Percentiles rank a stretch among this genome's conserved stretches.
phyloP scores from a whole-genome alignment of 2,113 vertebrate genomes.

The Zapus hudsonius region DNA sequence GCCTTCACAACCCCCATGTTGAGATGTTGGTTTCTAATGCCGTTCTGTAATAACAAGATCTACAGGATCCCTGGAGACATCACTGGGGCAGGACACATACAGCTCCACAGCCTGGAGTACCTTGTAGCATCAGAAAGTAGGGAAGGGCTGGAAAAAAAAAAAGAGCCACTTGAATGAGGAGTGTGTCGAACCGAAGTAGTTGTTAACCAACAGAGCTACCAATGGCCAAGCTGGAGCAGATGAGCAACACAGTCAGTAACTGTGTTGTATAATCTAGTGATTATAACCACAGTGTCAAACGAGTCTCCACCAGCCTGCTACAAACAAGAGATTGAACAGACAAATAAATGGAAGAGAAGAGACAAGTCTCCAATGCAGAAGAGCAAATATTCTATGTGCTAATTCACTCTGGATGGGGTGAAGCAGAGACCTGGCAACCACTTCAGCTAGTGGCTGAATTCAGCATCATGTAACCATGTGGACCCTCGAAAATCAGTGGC shows the following conservation, averaged over 20 bases:
- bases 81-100: not conserved
- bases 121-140: not conserved
- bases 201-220: no score
- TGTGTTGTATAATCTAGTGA: no score
- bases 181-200: no score
- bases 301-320: not conserved
- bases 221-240: not conserved
- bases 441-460: not conserved
- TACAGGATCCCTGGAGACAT: not conserved
- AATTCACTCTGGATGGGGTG: no score
- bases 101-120: not conserved
- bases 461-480: not conserved
- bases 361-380: not conserved
- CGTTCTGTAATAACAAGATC: not conserved
- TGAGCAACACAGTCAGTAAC: not conserved
- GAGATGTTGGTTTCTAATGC: not conserved
- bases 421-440: not conserved
- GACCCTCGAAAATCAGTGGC: not conserved
- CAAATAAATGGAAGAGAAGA: not conserved
- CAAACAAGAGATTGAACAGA: not conserved
- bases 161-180: not conserved
- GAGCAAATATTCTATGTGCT: not conserved
- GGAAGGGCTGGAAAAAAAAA: not conserved
- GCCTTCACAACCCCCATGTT: not conserved
- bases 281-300: not conserved